Evolutionary conservation across 2,888 invertebrate genomes (phyloP).

Genomic region (Eubasilissa splendida): DNA sequence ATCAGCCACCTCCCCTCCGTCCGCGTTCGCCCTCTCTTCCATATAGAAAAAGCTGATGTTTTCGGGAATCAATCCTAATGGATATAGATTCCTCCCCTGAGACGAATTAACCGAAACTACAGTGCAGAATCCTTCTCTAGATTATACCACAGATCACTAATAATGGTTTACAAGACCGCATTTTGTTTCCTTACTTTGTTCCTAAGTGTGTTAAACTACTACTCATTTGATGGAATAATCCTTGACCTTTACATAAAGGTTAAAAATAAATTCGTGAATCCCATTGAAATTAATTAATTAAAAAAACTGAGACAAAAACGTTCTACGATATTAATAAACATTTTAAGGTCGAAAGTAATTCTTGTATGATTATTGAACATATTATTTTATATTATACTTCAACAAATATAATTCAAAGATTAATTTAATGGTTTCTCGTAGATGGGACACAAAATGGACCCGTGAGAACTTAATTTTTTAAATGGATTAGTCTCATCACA

Average conservation of each 20-base stretch:
- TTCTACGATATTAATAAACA: too few relatives aligned
- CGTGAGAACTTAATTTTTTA: too few relatives aligned
- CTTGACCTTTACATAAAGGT: conserved; percentile 13
- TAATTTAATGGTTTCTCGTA: too few relatives aligned
- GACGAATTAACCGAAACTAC: conserved; percentile 23
- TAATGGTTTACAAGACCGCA: conserved; percentile 19
- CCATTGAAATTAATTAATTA: background rate
- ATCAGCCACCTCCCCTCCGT: conserved; percentile 10
- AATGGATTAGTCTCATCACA: too few relatives aligned
- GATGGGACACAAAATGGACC: too few relatives aligned
- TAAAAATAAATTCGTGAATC: background rate
- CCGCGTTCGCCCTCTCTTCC: background rate
- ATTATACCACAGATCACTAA: conserved; percentile 30
- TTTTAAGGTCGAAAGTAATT: too few relatives aligned
- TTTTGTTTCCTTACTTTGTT: conserved; percentile 6
- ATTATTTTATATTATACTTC: too few relatives aligned
- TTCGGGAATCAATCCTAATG: conserved; percentile 34
- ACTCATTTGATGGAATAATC: background rate
- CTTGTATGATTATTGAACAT: too few relatives aligned
- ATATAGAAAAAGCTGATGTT: conserved; percentile 25
- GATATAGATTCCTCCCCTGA: conserved; percentile 30
- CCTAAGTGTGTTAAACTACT: background rate
- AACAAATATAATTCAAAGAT: too few relatives aligned
- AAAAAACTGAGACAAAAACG: background rate
- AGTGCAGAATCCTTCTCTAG: background rate